Evolutionary conservation across 2,888 invertebrate genomes (phyloP).

Genomic region (Latrodectus elegans): DNA sequence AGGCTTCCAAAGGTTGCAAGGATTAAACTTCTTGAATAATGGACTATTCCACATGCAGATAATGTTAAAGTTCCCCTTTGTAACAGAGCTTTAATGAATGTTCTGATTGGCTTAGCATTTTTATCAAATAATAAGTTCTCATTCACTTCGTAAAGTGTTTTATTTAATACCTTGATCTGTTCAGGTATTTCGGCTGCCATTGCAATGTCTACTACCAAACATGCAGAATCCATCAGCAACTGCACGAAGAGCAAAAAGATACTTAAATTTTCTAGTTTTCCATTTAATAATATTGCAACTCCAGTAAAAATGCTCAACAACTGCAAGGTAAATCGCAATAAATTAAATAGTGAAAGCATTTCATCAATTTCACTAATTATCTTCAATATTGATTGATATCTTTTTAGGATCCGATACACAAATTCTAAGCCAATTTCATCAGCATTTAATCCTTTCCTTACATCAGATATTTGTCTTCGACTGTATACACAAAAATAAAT

Average conservation of each 20-base stretch:
- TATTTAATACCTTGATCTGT: neutral
- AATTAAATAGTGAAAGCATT: neutral
- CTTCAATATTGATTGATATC: neutral
- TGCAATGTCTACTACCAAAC: neutral
- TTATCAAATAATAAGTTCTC: neutral
- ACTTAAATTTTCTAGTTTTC: neutral
- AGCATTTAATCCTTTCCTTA: neutral
- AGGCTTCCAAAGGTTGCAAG: slow-evolving; percentile 13
- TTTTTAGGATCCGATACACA: neutral
- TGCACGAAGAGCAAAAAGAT: neutral
- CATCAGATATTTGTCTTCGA: neutral
- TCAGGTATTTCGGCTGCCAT: slow-evolving; percentile 8
- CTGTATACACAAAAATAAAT: neutral
- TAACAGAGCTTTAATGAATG: neutral
- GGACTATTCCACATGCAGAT: neutral
- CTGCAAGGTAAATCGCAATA: neutral
- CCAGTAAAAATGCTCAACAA: slow-evolving; percentile 5
- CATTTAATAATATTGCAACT: neutral
- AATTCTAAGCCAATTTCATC: neutral
- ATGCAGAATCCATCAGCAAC: neutral
- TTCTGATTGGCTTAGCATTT: too few relatives aligned
- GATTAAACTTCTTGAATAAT: slow-evolving; percentile 4
- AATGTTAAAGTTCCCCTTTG: neutral
- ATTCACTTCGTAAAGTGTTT: neutral
- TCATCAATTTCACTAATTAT: neutral